phyloP scores from a whole-genome alignment of 2,113 vertebrate genomes.

The Beaufortia kweichowensis region DNA sequence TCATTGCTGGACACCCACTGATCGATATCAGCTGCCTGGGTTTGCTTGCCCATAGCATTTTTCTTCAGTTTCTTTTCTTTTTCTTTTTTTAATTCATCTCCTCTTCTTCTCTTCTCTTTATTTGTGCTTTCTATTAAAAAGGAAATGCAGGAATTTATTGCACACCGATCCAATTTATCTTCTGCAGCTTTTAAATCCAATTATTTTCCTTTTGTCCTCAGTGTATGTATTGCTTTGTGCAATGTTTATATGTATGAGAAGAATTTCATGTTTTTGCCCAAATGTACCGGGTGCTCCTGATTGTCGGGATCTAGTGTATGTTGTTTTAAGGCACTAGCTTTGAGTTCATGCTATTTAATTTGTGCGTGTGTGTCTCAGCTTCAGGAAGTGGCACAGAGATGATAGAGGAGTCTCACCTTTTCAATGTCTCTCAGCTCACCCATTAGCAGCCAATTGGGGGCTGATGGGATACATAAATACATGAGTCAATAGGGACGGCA shows the following conservation, averaged over 20 bases:
- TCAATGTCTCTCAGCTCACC: constrained; percentile 29
- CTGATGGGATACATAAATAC: constrained; percentile 43
- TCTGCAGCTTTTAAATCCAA: constrained; percentile 11
- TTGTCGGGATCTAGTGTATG: background rate
- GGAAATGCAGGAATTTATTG: constrained; percentile 15
- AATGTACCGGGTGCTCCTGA: background rate
- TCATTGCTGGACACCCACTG: constrained; percentile 33
- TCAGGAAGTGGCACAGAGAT: constrained; percentile 5
- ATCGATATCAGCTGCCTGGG: constrained; percentile 48
- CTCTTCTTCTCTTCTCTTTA: background rate
- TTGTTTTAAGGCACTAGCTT: constrained; percentile 1
- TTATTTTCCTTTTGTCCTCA: constrained; percentile 9
- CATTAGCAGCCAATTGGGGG: constrained; percentile 40
- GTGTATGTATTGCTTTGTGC: constrained; percentile 9
- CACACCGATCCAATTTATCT: constrained; percentile 21
- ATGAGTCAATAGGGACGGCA: constrained; percentile 39
- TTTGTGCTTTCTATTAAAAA: background rate
- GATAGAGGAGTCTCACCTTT: background rate
- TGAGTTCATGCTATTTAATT: background rate
- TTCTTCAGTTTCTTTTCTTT: background rate
- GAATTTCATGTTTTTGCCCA: constrained; percentile 18
- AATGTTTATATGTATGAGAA: constrained; percentile 26
- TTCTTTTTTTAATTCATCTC: background rate
- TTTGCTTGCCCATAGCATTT: constrained; percentile 35
- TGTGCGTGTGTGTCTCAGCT: constrained; percentile 20